Conservation (phyloP, 2,888 invertebrate genomes). For the Amphipoea oculea region DNA sequence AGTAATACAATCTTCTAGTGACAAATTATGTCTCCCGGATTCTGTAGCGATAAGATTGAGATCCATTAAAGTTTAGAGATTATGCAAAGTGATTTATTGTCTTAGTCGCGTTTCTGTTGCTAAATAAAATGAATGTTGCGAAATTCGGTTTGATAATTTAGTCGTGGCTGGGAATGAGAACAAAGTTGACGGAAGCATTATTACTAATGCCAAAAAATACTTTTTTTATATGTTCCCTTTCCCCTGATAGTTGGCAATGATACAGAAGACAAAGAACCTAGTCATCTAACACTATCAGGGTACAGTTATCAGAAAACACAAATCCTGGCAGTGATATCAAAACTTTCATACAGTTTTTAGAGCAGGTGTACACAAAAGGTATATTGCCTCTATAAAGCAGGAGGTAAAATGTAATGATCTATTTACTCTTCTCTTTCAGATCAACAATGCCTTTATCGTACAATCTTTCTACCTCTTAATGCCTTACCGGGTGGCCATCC, state of each 20-base stretch:
- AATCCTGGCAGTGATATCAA: not conserved
- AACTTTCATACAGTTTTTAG: not conserved
- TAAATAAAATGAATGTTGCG: conserved; percentile 56
- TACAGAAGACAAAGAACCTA: not conserved
- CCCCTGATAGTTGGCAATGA: not conserved
- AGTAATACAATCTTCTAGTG: conserved; percentile 59
- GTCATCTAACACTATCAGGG: not conserved
- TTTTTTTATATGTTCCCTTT: no score
- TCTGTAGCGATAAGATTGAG: conserved; percentile 58
- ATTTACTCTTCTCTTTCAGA: not conserved
- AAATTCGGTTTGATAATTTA: conserved; percentile 54
- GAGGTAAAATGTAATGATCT: not conserved
- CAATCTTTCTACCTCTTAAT: conserved; percentile 15
- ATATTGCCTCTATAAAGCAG: not conserved
- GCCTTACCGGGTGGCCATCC: conserved; percentile 40
- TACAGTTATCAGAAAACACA: not conserved
- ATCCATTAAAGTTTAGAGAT: conserved; percentile 61
- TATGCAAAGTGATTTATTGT: conserved; percentile 66
- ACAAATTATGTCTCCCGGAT: conserved; percentile 65
- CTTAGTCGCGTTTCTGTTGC: conserved; percentile 50
- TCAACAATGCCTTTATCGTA: conserved; percentile 28
- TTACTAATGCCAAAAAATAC: not conserved
- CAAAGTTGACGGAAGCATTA: conserved; percentile 4
- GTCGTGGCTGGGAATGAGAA: conserved; percentile 28
- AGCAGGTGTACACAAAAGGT: not conserved